Percentiles rank a stretch among this genome's conserved stretches.
phyloP scores from a whole-genome alignment of 2,888 invertebrate species.

The Lacanobia wlatinum region DNA sequence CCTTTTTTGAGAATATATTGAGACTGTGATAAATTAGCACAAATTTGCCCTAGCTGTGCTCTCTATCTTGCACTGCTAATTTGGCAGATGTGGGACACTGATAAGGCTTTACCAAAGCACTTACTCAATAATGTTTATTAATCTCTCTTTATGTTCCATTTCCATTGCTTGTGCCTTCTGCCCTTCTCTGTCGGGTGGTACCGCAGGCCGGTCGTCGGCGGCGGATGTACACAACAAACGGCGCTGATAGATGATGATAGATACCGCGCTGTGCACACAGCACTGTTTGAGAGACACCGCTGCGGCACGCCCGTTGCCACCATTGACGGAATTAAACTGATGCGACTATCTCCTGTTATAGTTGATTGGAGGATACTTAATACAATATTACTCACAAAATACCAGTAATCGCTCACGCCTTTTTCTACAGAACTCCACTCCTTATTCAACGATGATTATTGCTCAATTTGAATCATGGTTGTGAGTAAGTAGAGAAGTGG shows the following conservation, averaged over 20 bases:
- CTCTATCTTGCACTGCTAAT: neutral
- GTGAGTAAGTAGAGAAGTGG: too few relatives aligned
- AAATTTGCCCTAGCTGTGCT: too few relatives aligned
- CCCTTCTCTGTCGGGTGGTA: rapidly evolving
- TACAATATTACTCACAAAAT: neutral
- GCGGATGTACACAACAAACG: constrained; percentile 45
- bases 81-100: neutral
- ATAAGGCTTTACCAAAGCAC: neutral
- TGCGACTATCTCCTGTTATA: neutral
- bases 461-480: too few relatives aligned
- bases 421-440: neutral
- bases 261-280: constrained; percentile 60
- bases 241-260: constrained; percentile 72
- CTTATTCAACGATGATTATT: too few relatives aligned
- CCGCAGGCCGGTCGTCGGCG: neutral
- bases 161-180: constrained; percentile 19
- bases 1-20: neutral
- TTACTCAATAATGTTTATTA: neutral
- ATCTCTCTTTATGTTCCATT: neutral
- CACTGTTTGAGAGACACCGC: constrained; percentile 35
- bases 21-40: too few relatives aligned
- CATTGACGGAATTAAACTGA: constrained; percentile 22
- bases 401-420: neutral
- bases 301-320: neutral
- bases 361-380: constrained; percentile 1